Base-by-base conservation (phyloP, 2,888 invertebrate genomes). In the Glyphotaelius pellucidus region DNA sequence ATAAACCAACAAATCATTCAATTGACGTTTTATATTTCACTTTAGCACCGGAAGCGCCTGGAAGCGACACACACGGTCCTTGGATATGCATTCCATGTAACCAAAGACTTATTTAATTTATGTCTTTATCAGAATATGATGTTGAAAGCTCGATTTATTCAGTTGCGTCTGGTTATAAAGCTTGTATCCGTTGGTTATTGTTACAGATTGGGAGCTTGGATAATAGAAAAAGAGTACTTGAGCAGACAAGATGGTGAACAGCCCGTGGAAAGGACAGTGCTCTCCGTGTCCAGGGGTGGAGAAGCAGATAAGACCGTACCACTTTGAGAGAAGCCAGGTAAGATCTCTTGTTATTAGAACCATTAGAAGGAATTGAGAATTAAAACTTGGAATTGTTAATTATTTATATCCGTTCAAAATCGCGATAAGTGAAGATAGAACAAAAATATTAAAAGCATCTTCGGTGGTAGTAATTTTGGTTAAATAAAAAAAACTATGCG, bases 321-420 rank as follows among this genome's bases (percentile, higher is more conserved):
- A 93, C 86, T 93, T 92, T 87, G 93, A 93, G 84, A 31, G 86
- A 83, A 91, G 91, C 81, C 93, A 93, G 90, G 93, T 93, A 90
- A 85, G 85, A 25, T 7, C 5, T 25, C 15, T 32, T 35, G 12
- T 81, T 7, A 30, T 31, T 19, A 35, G 12, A 32, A 14, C 1
- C 5, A 47, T 47, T 47, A 15, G 47, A 47, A 47, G 3, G 47
- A 47, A 47, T 15, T 12, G 42, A 42, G 42, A 42, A 42, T 38
- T 42, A 42, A 42, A 42, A 42, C 42, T 12, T 0, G 42, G 1
- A 42, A 42, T 12, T 12, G 2, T 1, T 12, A 42, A 12, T 42
- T 5, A 42, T 42, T 11, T 42, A 11, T 12, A 42, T 42, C 42
- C 42, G 12, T 42, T 42, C 42, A 47, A 47, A 47, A 15, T 42